Percentiles rank a stretch among this genome's conserved stretches.
phyloP scores from a whole-genome alignment of 2,888 invertebrate genomes.

The Dryadula phaetusa region DNA sequence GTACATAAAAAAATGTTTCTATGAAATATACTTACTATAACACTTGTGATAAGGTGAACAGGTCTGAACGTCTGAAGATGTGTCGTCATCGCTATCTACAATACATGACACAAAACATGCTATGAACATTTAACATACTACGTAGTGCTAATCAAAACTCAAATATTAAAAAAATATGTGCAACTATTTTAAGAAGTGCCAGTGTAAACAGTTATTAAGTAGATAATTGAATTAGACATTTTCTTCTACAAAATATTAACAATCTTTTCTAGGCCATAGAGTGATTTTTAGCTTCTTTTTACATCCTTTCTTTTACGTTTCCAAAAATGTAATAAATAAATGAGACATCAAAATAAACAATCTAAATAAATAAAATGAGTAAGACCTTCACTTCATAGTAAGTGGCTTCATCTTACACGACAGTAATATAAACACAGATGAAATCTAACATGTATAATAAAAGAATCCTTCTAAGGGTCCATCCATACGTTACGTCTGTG shows the following conservation, averaged over 20 bases:
- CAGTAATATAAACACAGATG: too few relatives aligned
- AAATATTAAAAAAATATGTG: neutral
- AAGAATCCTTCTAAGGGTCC: too few relatives aligned
- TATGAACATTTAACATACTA: constrained; percentile 22
- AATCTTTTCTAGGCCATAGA: too few relatives aligned
- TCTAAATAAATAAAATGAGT: neutral
- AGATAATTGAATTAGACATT: too few relatives aligned
- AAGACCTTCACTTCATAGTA: constrained; percentile 1
- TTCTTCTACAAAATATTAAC: too few relatives aligned
- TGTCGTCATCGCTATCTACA: constrained; percentile 75
- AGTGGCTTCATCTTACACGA: neutral
- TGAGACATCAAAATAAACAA: neutral
- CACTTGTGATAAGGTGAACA: constrained; percentile 78
- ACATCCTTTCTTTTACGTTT: too few relatives aligned
- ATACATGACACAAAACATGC: constrained; percentile 24
- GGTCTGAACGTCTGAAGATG: constrained; percentile 48
- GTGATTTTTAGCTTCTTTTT: too few relatives aligned
- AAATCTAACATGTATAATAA: neutral
- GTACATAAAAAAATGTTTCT: neutral
- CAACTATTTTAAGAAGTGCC: neutral
- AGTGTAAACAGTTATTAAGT: neutral
- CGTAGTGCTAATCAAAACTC: neutral
- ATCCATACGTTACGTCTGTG: too few relatives aligned
- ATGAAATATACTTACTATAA: constrained; percentile 59
- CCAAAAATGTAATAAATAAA: neutral